Evolutionary conservation across 1,140 invertebrate genomes (phyloP).

Genomic region (Sweltsa coloradensis): DNA sequence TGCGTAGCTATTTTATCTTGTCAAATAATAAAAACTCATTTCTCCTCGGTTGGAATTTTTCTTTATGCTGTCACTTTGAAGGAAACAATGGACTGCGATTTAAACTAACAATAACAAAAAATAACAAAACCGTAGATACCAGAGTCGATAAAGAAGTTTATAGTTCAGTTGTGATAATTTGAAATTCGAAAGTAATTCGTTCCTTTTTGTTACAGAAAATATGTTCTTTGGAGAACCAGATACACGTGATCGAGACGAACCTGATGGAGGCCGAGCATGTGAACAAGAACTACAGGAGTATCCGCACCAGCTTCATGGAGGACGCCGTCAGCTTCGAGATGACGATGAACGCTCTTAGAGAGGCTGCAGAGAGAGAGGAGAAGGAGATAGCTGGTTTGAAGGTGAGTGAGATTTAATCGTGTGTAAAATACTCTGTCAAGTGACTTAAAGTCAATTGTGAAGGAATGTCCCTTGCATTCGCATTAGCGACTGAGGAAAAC

Average conservation of each 20-base stretch:
- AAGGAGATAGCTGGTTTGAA: slow-evolving; percentile 56
- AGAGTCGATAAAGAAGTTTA: background rate
- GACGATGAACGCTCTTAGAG: slow-evolving; percentile 50
- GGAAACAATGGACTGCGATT: too few relatives aligned
- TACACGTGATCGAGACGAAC: slow-evolving; percentile 61
- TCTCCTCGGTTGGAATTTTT: too few relatives aligned
- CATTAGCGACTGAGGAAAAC: too few relatives aligned
- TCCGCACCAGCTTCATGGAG: slow-evolving; percentile 39
- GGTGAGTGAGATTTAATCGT: too few relatives aligned
- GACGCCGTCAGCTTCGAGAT: slow-evolving; percentile 46
- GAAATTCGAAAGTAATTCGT: background rate
- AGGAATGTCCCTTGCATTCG: too few relatives aligned
- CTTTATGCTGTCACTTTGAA: too few relatives aligned
- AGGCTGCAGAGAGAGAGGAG: slow-evolving; percentile 48
- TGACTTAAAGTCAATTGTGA: too few relatives aligned
- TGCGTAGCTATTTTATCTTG: too few relatives aligned
- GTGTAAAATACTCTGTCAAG: too few relatives aligned
- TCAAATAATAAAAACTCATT: too few relatives aligned
- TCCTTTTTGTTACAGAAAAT: slow-evolving; percentile 39
- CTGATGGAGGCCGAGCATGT: slow-evolving; percentile 66
- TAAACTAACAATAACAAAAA: too few relatives aligned
- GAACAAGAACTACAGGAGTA: slow-evolving; percentile 58
- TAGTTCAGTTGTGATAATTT: background rate
- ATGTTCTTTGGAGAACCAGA: slow-evolving; percentile 57
- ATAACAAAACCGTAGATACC: background rate